Evolutionary conservation across 2,888 invertebrate species (phyloP).

Genomic region (Oegoconia quadripuncta): DNA sequence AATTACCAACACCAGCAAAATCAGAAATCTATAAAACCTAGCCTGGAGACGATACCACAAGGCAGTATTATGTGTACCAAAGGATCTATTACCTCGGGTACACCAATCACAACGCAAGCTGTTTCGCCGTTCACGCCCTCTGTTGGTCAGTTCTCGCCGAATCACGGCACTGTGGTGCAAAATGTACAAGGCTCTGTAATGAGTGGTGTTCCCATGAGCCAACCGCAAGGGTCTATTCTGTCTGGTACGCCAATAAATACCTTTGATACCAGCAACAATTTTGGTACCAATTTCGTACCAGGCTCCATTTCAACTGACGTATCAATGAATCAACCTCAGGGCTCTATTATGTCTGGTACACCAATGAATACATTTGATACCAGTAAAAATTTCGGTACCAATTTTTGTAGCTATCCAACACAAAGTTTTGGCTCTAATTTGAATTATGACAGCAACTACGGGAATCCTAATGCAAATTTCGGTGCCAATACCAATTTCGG

Average conservation of each 20-base stretch:
- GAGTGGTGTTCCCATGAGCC: slow-evolving; percentile 19
- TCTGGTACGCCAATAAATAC: slow-evolving; percentile 30
- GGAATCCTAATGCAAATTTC: slow-evolving; percentile 24
- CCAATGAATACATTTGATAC: slow-evolving; percentile 18
- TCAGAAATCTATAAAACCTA: slow-evolving; percentile 50
- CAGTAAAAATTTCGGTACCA: slow-evolving; percentile 9
- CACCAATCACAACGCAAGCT: slow-evolving; percentile 32
- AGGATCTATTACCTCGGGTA: slow-evolving; percentile 39
- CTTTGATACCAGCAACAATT: slow-evolving; percentile 5
- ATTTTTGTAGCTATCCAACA: slow-evolving; percentile 6
- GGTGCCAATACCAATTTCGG: slow-evolving; percentile 11
- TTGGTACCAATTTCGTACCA: slow-evolving; percentile 11
- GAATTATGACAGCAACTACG: background rate
- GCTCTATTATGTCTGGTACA: slow-evolving; percentile 13
- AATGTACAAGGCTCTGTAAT: slow-evolving; percentile 1
- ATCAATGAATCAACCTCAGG: slow-evolving; percentile 19
- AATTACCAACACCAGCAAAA: slow-evolving; percentile 39
- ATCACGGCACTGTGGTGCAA: slow-evolving; percentile 24
- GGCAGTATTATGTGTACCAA: slow-evolving; percentile 50
- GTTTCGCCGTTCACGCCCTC: slow-evolving; percentile 36
- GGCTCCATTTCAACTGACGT: slow-evolving; percentile 32
- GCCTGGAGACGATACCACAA: slow-evolving; percentile 62
- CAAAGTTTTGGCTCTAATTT: background rate
- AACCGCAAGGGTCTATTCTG: slow-evolving; percentile 30
- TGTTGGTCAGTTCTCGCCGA: slow-evolving; percentile 30